Evolutionary conservation across 2,797 vertebrate genomes (phyloP), one percentile per base, ranked within the genome.

Genomic region (Cottoperca gobio): DNA sequence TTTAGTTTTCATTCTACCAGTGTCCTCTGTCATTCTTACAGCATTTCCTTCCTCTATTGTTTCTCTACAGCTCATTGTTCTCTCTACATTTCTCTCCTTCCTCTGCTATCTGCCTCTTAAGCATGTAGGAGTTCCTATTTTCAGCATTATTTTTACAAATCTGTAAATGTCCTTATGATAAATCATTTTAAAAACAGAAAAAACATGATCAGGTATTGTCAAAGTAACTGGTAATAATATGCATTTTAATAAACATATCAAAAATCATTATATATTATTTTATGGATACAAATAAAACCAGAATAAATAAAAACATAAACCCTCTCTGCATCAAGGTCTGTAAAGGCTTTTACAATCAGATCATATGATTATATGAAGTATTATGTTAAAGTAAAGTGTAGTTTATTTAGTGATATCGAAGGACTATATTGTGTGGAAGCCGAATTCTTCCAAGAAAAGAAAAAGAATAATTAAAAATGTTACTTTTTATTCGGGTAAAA

Each of bases 1-100:
- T 60, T 73, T 50, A 16, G 26, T 35, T 64, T 76, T 81, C 68
- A 46, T 81, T 85, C 81, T n/a, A 62, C 33, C 21, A 46, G 16
- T 39, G 28, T 65, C 55, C 53, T 74, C 16, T 24, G 0, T 49
- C 2, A 26, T 42, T 76, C 39, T 23, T 3, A 40, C 17, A 9
- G 26, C 10, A 13, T 69, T 71, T 57, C 21, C n/a, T 35, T 52
- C 33, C 23, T 67, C 46, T 54, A 35, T 57, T 49, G 52, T 70
- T 40, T 46, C 24, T 9, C 28, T 26, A 28, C 21, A 40, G 49
- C 60, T 66, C 52, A 19, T n/a, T 4, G 0, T 60, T 76, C 8
- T 73, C 21, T 50, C n/a, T 37, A 21, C 16, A 42, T 43, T 68
- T 48, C 12, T 50, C 37, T 66, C 13, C 37, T 35, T 53, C 21